phyloP scores from a whole-genome alignment of 2,888 invertebrate species.

The Cheilosia pagana region DNA sequence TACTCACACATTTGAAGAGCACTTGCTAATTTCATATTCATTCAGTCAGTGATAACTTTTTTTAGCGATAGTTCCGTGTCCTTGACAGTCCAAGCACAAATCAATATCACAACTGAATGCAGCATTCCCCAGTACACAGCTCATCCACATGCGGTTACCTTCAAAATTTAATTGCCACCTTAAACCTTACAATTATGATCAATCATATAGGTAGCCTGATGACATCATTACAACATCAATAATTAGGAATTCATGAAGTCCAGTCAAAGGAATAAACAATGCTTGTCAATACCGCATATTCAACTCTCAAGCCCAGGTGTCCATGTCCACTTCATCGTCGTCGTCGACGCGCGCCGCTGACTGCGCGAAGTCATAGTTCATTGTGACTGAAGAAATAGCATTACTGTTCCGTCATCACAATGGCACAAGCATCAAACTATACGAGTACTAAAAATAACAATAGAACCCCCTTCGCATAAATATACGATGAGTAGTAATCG shows the following conservation, averaged over 20 bases:
- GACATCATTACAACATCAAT: constrained; percentile 49
- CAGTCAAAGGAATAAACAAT: constrained; percentile 29
- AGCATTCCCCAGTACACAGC: not conserved
- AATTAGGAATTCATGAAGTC: constrained; percentile 46
- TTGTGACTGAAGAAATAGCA: constrained; percentile 20
- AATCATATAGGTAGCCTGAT: constrained; percentile 18
- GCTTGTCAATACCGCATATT: constrained; percentile 17
- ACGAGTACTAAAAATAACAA: constrained; percentile 19
- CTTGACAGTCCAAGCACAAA: not conserved
- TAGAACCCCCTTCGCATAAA: constrained; percentile 23
- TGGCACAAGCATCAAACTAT: not conserved
- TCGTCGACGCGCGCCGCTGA: not conserved
- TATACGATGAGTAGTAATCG: not conserved
- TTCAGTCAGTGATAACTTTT: too few relatives aligned
- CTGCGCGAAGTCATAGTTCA: not conserved
- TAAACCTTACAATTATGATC: constrained; percentile 11
- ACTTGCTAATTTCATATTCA: too few relatives aligned
- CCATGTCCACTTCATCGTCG: constrained; percentile 24
- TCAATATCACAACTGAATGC: not conserved
- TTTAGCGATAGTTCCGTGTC: not conserved
- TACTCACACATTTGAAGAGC: too few relatives aligned
- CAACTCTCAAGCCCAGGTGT: constrained; percentile 43
- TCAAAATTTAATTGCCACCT: constrained; percentile 30
- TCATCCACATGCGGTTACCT: not conserved
- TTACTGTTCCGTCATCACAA: constrained; percentile 29